Evolutionary conservation across 2,888 invertebrate genomes (phyloP).

Genomic region (Diadegma fenestrale): DNA sequence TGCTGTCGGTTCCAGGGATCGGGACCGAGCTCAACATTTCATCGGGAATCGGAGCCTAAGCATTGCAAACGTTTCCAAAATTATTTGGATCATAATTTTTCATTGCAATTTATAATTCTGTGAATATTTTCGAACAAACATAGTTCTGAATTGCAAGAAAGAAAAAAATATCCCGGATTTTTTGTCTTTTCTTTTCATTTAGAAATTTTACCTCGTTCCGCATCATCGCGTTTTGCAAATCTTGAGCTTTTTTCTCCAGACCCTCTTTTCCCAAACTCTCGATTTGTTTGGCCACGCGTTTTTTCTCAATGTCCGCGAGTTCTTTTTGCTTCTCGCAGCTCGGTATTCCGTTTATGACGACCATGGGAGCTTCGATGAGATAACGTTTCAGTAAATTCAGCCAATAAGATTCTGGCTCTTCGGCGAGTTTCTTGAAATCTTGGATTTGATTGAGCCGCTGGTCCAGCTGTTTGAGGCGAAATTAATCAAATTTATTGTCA

Average conservation of each 20-base stretch:
- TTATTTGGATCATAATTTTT: background rate
- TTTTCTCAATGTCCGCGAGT: slow-evolving; percentile 91
- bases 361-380: slow-evolving; percentile 88
- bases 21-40: slow-evolving; percentile 90
- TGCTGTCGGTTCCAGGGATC: slow-evolving; percentile 90
- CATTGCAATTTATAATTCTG: background rate
- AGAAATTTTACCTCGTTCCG: slow-evolving; percentile 89
- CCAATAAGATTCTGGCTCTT: slow-evolving; percentile 90
- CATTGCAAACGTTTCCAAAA: slow-evolving; percentile 56
- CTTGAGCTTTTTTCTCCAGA: slow-evolving; percentile 87
- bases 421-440: slow-evolving; percentile 87
- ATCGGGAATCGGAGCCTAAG: slow-evolving; percentile 89
- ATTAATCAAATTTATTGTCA: background rate
- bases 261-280: slow-evolving; percentile 89
- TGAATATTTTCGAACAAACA: background rate
- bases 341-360: slow-evolving; percentile 89
- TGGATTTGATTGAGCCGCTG: slow-evolving; percentile 89
- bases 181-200: background rate
- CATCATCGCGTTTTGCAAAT: slow-evolving; percentile 89
- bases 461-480: slow-evolving; percentile 86
- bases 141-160: background rate
- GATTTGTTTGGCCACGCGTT: slow-evolving; percentile 89
- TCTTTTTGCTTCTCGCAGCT: slow-evolving; percentile 88
- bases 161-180: background rate
- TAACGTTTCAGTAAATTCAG: slow-evolving; percentile 89